Percentiles rank a stretch among this genome's conserved stretches.
Conservation (phyloP, 2,797 vertebrate genomes). For the Mus minutoides region DNA sequence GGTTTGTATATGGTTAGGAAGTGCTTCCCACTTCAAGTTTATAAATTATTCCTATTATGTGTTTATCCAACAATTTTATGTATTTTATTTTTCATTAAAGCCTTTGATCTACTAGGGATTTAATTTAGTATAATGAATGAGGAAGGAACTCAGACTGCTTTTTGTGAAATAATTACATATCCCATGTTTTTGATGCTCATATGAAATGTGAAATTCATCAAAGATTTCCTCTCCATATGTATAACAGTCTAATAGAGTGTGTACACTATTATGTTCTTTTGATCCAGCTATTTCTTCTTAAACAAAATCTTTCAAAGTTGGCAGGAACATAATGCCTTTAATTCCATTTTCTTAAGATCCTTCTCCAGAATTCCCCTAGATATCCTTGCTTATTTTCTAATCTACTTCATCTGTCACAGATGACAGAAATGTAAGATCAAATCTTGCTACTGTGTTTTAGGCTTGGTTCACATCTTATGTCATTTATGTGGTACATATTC, state of each 20-base stretch:
- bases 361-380: not conserved
- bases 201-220: conserved; percentile 42
- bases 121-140: conserved; percentile 44
- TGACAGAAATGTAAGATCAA: conserved; percentile 59
- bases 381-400: conserved; percentile 45
- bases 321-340: not conserved
- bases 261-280: not conserved
- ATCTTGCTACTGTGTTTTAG: conserved; percentile 37
- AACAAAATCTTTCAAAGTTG: conserved; percentile 56
- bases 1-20: conserved; percentile 16
- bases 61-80: conserved; percentile 39
- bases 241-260: not conserved
- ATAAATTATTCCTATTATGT: not conserved
- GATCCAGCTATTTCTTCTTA: conserved; percentile 57
- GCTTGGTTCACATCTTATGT: conserved; percentile 46
- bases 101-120: not conserved
- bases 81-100: conserved; percentile 32
- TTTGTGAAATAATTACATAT: not conserved
- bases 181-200: conserved; percentile 13
- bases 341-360: conserved; percentile 26
- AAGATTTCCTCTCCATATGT: conserved; percentile 31
- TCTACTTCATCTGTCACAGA: conserved; percentile 15
- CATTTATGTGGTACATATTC: conserved; percentile 51
- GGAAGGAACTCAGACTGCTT: not conserved
- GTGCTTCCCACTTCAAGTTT: not conserved